A percentile compares a stretch with the other conserved stretches of the same genome.
Evolutionary conservation across 2,888 invertebrate species (phyloP).

Genomic region (Hesperia comma): DNA sequence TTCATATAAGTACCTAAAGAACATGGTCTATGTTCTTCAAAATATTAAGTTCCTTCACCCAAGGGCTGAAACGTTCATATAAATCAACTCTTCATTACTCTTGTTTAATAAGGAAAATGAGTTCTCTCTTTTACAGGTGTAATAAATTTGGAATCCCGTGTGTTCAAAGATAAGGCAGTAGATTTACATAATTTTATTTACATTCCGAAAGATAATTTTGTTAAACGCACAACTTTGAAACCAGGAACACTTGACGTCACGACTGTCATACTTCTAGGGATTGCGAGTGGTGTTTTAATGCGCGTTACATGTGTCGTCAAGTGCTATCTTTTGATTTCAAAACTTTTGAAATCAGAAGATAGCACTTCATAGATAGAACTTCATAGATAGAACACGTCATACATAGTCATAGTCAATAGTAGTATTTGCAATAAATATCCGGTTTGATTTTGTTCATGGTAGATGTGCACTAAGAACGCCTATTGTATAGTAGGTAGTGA

Average conservation of each 20-base stretch:
- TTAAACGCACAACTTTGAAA: not conserved
- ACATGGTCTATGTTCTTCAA: too few species aligned
- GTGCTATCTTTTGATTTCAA: not conserved
- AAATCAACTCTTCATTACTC: too few species aligned
- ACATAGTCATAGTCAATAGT: too few species aligned
- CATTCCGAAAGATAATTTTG: not conserved
- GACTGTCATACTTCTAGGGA: not conserved
- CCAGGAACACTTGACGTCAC: not conserved
- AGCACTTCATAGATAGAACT: too few species aligned
- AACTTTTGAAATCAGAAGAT: slow-evolving; percentile 5
- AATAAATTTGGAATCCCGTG: not conserved
- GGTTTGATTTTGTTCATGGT: not conserved
- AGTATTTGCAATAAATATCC: not conserved
- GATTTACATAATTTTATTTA: not conserved
- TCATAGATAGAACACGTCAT: too few species aligned
- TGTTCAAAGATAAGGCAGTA: not conserved
- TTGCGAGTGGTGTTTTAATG: not conserved
- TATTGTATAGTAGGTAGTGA: too few species aligned
- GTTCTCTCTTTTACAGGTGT: not conserved
- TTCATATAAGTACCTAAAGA: too few species aligned
- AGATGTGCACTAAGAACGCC: too few species aligned
- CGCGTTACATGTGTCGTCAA: not conserved
- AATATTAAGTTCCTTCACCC: too few species aligned
- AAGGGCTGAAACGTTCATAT: too few species aligned
- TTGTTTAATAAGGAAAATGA: too few species aligned